Evolutionary conservation across 2,888 invertebrate genomes (phyloP), one percentile per base, ranked within the genome.

Genomic region (Branchipolynoe longqiensis): DNA sequence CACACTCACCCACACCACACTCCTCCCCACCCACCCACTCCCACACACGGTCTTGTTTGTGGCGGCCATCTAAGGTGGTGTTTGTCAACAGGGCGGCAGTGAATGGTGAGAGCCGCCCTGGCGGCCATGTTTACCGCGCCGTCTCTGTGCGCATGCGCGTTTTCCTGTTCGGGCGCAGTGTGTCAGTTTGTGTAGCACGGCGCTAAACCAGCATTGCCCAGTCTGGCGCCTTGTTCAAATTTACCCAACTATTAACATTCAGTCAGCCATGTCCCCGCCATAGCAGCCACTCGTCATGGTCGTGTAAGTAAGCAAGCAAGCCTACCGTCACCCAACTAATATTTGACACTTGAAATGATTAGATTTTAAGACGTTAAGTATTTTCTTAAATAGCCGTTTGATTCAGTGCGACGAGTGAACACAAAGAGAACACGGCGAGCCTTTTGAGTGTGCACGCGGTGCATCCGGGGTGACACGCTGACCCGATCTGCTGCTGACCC

Each of bases 261-360:
- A 38, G 69, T 22, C 36, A 14, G n/a, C 69, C 18, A 69, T 25
- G 14, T 38, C 33, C 18, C 14, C 38, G n/a, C 36, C 38, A 0
- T 33, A 4, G 28, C n/a, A 56, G 18, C 36, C 18, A 18, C 69
- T 4, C 38, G 69, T 33, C 38, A 1, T 33, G 4, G n/a, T n/a
- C n/a, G n/a, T n/a, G n/a, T n/a, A n/a, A n/a, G n/a, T n/a, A n/a
- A n/a, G n/a, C n/a, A n/a, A n/a, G n/a, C n/a, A 69, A 69, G 69
- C 36, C 38, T 3, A 69, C 38, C 38, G 69, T 69, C 69, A 36
- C 22, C 22, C 33, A 69, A 33, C 69, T 18, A 69, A 69, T 69
- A 69, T 69, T 69, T 69, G 69, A 36, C 69, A 69, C 69, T 69
- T 69, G 36, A 69, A 69, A 69, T 18, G 69, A 48, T n/a, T n/a